phyloP scores from a whole-genome alignment of 2,797 vertebrate species.

The Eurystomus glaucurus region DNA sequence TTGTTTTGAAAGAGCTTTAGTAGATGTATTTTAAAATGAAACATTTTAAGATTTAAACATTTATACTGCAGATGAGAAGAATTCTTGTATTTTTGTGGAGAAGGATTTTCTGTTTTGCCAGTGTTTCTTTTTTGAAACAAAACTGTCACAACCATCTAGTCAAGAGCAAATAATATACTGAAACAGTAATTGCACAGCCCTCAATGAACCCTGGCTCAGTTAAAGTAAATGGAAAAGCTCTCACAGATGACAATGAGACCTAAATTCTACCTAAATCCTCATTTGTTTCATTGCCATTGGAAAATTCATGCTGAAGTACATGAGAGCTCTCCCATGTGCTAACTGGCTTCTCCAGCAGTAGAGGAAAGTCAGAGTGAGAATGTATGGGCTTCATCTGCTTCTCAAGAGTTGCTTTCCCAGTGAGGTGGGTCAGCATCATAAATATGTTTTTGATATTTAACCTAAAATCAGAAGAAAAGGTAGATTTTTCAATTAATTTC shows the following conservation, averaged over 20 bases:
- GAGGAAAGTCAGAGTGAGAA: not conserved
- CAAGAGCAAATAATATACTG: not conserved
- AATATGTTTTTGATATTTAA: not conserved
- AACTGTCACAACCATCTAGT: not conserved
- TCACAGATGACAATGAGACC: not conserved
- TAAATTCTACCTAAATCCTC: constrained; percentile 40
- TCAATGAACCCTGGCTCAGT: not conserved
- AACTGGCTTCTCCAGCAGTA: not conserved
- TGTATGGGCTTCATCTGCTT: not conserved
- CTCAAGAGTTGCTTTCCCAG: not conserved
- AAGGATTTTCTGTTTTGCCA: not conserved
- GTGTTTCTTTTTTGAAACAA: not conserved
- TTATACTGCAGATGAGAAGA: not conserved
- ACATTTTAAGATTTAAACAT: not conserved
- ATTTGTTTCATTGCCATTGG: not conserved
- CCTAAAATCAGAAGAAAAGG: not conserved
- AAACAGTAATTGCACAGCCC: not conserved
- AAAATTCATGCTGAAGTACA: not conserved
- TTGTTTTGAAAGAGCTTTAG: not conserved
- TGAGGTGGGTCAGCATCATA: not conserved
- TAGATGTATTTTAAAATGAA: not conserved
- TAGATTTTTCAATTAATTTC: not conserved
- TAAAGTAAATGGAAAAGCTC: constrained; percentile 7
- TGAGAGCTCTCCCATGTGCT: not conserved
- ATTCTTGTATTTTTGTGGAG: not conserved